A percentile compares a stretch with the other conserved stretches of the same genome.
Evolutionary conservation across 2,888 invertebrate species (phyloP).

Genomic region (Crepidodera aurea): DNA sequence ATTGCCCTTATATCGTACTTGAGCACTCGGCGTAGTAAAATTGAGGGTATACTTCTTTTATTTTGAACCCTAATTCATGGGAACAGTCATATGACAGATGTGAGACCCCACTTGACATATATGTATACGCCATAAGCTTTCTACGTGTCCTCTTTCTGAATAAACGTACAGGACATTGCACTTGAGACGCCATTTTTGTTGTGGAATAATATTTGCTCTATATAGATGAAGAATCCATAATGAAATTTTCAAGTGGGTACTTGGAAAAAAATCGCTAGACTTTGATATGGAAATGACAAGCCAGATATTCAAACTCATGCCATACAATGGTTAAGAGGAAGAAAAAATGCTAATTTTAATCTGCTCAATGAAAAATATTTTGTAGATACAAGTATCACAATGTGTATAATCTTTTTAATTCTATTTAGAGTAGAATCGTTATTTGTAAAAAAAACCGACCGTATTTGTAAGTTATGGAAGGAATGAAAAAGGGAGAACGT

Average conservation of each 20-base stretch:
- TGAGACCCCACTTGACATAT: conserved; percentile 51
- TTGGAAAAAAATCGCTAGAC: conserved; percentile 23
- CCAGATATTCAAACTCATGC: neutral
- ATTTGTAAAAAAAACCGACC: too few relatives aligned
- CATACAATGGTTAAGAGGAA: neutral
- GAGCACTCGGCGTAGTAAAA: conserved; percentile 49
- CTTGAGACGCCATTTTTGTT: conserved; percentile 46
- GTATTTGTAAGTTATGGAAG: neutral
- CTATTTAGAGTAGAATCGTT: too few relatives aligned
- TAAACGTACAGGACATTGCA: conserved; percentile 45
- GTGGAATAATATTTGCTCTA: conserved; percentile 35
- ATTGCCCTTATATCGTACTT: conserved; percentile 48
- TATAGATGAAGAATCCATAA: conserved; percentile 25
- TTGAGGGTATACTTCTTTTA: conserved; percentile 53
- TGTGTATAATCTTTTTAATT: neutral
- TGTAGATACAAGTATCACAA: neutral
- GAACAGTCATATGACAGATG: conserved; percentile 55
- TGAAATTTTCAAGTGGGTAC: conserved; percentile 30
- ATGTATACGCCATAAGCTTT: conserved; percentile 41
- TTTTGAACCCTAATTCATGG: conserved; percentile 50
- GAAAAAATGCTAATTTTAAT: neutral
- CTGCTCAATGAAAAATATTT: neutral
- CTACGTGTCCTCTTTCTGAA: conserved; percentile 44
- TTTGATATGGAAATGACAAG: conserved; percentile 31
- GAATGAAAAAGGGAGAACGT: conserved; percentile 24